phyloP scores from a whole-genome alignment of 2,797 vertebrate species.

The Notoglanidium macrostoma region DNA sequence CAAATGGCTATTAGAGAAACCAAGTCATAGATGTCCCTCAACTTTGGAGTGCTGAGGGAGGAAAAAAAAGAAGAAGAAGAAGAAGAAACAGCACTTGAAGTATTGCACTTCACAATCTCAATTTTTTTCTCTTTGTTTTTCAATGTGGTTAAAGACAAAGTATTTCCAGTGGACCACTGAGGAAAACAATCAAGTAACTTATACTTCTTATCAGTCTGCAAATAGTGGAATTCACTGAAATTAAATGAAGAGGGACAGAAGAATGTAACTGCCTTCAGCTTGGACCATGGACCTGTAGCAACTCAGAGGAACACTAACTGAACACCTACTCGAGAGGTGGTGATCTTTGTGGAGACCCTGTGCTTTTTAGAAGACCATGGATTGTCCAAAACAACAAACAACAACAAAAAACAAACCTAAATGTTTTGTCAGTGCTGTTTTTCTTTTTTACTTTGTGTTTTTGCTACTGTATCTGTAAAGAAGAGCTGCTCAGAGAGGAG shows the following conservation, averaged over 20 bases:
- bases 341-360: not conserved
- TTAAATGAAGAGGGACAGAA: not conserved
- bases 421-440: conserved; percentile 7
- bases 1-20: conserved; percentile 64
- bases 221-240: not conserved
- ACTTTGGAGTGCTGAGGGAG: conserved; percentile 44
- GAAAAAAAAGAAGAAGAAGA: not conserved
- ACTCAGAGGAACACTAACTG: not conserved
- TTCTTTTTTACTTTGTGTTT: not conserved
- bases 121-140: conserved; percentile 12
- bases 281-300: not conserved
- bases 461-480: conserved; percentile 15
- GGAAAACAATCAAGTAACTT: not conserved
- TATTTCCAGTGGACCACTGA: conserved; percentile 6
- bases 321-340: not conserved
- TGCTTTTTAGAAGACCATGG: not conserved
- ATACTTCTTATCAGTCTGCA: not conserved
- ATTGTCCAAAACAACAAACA: not conserved
- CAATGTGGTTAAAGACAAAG: not conserved
- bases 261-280: conserved; percentile 6
- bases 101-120: conserved; percentile 12
- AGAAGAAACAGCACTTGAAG: conserved; percentile 34
- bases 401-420: not conserved
- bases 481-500: not conserved
- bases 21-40: conserved; percentile 42